A percentile compares a stretch with the other conserved stretches of the same genome.
Evolutionary conservation across 2,113 vertebrate species (phyloP).

Genomic region (Microcebus jonahi): DNA sequence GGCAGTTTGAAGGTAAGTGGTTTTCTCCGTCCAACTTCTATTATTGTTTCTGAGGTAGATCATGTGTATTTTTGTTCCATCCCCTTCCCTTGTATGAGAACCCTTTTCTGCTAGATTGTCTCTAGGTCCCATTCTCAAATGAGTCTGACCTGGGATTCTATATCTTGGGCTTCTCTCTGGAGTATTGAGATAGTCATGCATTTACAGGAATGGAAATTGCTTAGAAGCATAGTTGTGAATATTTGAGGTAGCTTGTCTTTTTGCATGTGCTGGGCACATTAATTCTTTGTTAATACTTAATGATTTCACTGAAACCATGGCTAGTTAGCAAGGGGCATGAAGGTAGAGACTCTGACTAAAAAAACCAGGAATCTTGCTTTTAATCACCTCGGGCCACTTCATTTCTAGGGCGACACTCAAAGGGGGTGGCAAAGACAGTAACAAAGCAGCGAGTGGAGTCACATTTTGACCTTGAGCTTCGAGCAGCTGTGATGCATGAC

Average conservation of each 20-base stretch:
- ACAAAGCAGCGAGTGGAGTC: slow-evolving; percentile 99
- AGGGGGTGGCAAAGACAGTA: slow-evolving; percentile 98
- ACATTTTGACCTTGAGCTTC: slow-evolving; percentile 98
- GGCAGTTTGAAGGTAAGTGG: slow-evolving; percentile 97
- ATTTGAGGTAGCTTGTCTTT: background rate
- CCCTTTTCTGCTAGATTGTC: background rate
- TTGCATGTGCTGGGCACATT: background rate
- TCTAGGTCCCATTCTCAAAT: background rate
- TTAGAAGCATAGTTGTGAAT: background rate
- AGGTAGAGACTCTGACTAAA: background rate
- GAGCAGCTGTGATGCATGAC: slow-evolving; percentile 99
- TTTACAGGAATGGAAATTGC: background rate
- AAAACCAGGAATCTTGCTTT: background rate
- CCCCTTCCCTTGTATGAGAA: background rate
- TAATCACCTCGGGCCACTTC: background rate
- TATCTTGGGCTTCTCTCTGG: background rate
- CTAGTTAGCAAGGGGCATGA: background rate
- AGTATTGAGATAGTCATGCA: background rate
- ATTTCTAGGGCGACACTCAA: slow-evolving; percentile 95
- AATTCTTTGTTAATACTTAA: background rate
- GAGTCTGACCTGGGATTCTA: background rate
- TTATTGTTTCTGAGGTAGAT: background rate
- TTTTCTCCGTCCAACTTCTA: background rate
- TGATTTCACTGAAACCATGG: background rate
- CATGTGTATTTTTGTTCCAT: background rate